Percentiles rank a stretch among this genome's conserved stretches.
Conservation (phyloP, 2,888 invertebrate species). For the Julus scandinavius region DNA sequence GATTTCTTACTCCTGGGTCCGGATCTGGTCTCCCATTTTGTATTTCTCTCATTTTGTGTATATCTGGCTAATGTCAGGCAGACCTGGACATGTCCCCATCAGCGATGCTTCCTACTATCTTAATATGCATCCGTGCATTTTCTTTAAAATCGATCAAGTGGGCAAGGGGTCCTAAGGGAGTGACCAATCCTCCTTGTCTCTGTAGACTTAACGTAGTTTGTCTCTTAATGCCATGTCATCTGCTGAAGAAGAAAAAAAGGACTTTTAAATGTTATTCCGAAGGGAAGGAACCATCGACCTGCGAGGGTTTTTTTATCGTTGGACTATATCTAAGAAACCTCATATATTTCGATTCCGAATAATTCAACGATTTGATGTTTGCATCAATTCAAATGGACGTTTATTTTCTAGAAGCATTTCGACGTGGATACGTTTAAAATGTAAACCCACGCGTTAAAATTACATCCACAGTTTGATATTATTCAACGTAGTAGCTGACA, state of each 20-base stretch:
- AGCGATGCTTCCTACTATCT: background rate
- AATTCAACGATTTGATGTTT: background rate
- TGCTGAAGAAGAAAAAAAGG: background rate
- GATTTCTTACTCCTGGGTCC: too few species aligned
- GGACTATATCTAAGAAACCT: background rate
- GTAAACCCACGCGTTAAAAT: background rate
- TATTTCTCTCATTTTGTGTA: too few species aligned
- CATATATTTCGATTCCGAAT: background rate
- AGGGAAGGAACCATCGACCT: background rate
- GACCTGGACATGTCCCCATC: too few species aligned
- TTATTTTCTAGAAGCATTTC: background rate
- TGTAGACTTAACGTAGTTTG: background rate
- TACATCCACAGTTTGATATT: background rate
- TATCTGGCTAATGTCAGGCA: too few species aligned
- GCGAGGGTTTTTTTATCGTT: background rate
- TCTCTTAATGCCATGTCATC: background rate
- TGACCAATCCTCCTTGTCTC: background rate
- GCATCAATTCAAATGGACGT: background rate
- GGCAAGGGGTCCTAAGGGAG: background rate
- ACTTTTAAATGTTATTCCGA: background rate
- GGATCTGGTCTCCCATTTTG: too few species aligned
- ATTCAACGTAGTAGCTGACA: background rate
- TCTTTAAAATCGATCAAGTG: background rate
- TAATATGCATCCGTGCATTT: background rate
- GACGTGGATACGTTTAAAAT: background rate